Conservation (phyloP, 2,113 vertebrate genomes). For the Blennius ocellaris region DNA sequence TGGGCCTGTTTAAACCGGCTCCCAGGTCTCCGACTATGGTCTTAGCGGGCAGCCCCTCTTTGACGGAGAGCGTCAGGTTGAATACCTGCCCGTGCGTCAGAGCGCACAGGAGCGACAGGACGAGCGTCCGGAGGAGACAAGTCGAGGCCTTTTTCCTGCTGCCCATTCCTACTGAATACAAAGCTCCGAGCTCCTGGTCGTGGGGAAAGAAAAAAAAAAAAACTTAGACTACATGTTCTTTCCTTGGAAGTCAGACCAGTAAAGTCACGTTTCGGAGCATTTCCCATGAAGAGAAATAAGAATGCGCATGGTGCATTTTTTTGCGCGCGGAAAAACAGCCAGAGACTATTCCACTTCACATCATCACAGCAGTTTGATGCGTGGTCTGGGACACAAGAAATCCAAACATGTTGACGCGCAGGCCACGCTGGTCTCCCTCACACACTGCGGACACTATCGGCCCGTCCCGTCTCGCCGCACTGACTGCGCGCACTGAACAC, state of each 20-base stretch:
- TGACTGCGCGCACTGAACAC: slow-evolving; percentile 24
- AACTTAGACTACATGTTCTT: slow-evolving; percentile 44
- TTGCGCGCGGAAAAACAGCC: slow-evolving; percentile 12
- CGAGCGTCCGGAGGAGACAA: slow-evolving; percentile 38
- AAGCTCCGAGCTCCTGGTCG: not conserved
- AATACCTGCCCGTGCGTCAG: slow-evolving; percentile 82
- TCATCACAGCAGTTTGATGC: not conserved
- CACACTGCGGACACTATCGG: no score
- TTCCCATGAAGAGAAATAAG: not conserved
- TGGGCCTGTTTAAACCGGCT: slow-evolving; percentile 79
- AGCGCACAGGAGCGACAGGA: slow-evolving; percentile 59
- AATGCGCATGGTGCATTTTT: slow-evolving; percentile 11
- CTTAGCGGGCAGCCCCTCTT: slow-evolving; percentile 88
- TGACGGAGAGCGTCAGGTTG: slow-evolving; percentile 87
- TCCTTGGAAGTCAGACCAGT: not conserved
- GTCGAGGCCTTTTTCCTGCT: not conserved
- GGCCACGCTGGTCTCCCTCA: no score
- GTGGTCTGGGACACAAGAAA: slow-evolving; percentile 8
- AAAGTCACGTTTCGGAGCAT: slow-evolving; percentile 26
- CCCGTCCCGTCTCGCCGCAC: not conserved
- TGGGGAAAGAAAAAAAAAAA: not conserved
- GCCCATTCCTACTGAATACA: slow-evolving; percentile 45
- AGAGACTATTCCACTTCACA: slow-evolving; percentile 26
- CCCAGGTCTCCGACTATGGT: slow-evolving; percentile 90
- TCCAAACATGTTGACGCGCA: not conserved